These are phyloP conservation scores for Lasioglossum malachurum DNA, from an alignment of 2,888 invertebrate species.

Conservation along the genomic window DNA sequence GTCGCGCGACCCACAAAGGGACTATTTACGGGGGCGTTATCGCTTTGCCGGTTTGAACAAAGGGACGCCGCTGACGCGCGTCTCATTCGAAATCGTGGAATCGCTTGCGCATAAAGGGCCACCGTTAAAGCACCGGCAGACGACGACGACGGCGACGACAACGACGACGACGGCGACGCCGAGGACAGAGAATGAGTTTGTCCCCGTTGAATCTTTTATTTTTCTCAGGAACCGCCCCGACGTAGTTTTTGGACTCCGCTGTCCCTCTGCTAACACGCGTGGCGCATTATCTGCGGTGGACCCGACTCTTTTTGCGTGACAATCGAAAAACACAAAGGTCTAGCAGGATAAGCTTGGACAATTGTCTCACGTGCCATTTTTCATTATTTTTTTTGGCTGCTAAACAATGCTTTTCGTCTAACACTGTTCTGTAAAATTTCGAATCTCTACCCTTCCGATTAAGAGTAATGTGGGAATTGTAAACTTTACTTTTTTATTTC, in stretches of 20 bases:
- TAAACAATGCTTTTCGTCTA: not conserved
- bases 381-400: not conserved
- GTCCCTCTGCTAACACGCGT: not conserved
- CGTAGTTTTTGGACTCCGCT: not conserved
- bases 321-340: not conserved
- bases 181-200: conserved; percentile 21
- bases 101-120: conserved; percentile 53
- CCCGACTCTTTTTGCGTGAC: not conserved
- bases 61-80: conserved; percentile 43
- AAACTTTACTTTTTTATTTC: not conserved
- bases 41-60: conserved; percentile 52
- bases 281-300: not conserved
- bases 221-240: not conserved
- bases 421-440: not conserved
- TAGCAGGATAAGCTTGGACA: not conserved
- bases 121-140: conserved; percentile 18
- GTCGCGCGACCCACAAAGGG: conserved; percentile 51
- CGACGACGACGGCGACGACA: not conserved
- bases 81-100: conserved; percentile 61
- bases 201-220: conserved; percentile 28
- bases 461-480: no score
- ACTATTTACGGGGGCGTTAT: conserved; percentile 59
- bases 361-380: not conserved
- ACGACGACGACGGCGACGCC: not conserved
- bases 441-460: not conserved